Evolutionary conservation across 2,113 vertebrate species (phyloP), one percentile per base, ranked within the genome.

Genomic region (Zosterops borbonicus): DNA sequence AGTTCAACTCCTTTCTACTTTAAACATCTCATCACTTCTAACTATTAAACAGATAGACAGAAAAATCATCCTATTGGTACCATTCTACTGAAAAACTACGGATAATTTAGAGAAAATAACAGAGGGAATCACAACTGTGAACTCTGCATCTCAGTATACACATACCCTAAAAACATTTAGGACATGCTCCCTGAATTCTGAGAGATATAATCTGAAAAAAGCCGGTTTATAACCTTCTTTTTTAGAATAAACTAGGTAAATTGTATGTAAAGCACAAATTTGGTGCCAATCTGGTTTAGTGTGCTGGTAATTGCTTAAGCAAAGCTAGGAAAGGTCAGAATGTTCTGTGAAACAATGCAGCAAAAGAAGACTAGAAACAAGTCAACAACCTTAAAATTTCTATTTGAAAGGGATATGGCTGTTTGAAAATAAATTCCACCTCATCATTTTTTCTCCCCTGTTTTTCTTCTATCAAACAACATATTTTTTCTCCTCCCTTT

Each of bases 71-170:
- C 65, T 33, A 5, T 71, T 76, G 79, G 11, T 14, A 79, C 28
- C 19, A 16, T 52, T 63, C 42, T 81, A 29, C 2, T 9, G 24
- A 70, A 74, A 83, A 92, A 50, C 63, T 63, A 78, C 37, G 8
- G 6, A 20, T 24, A n/a, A 23, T 47, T 78, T 18, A 82, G 33
- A 92, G 63, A 91, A 90, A 80, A 65, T 24, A 31, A 37, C 6
- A 39, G 42, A 56, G 2, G 24, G 6, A 60, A 68, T 74, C 39
- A 47, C 33, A 64, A 41, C 12, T 33, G 14, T 47, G 41, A 81
- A 28, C 20, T 73, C 41, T 35, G 4, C 13, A 15, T 50, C 37
- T n/a, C 3, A 1, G n/a, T 52, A 79, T 4, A 33, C 0, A 0
- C 3, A 6, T 16, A 64, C 11, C 15, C 31, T 23, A 60, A 88